Base-by-base conservation (phyloP, 2,888 invertebrate genomes). In the Hololepta plana region DNA sequence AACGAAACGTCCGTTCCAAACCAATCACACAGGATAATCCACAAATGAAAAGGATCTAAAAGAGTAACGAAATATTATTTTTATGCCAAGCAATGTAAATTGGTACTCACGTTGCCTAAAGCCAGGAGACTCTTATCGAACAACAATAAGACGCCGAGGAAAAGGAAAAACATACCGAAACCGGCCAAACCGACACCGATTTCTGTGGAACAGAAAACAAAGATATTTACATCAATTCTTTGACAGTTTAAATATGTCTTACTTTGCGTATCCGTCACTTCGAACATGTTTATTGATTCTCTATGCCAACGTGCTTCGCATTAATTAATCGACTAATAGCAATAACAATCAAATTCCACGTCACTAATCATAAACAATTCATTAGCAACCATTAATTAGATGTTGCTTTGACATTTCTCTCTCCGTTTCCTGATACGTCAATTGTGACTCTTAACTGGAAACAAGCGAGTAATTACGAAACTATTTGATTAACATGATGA, bases 121-220 rank as follows among this genome's bases (percentile, higher is more conserved):
- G 96, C 96, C 30, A 98, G 60, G 30, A 98, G 61, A 27, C 96
- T 96, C 57, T 90, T 91, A 56, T 98, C 98, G 53, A 98, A 95
- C 28, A 98, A 60, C 31, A 98, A 60, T 23, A 98, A 45, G 19
- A 95, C 75, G 31, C 96, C 96, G 4, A 98, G 66, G 44, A 96
- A 87, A 4, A 98, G 67, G 55, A 98, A 96, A 31, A 81, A 74
- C 41, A 93, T 74, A 5, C 96, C 96, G 58, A 98, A 95, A 3
- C 88, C 90, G 3, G 93, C 85, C 26, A 98, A 64, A 10, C 95
- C 96, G 20, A 96, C 88, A 11, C 96, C 98, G 46, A 98, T 96
- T 63, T 96, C 87, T 88, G 62, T 33, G 71, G 71, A 40, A n/a
- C n/a, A n/a, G n/a, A n/a, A n/a, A n/a, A n/a, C n/a, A n/a, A n/a